Evolutionary conservation across 1,140 invertebrate genomes (phyloP), one percentile per base, ranked within the genome.

Genomic region (Mamestra configurata): DNA sequence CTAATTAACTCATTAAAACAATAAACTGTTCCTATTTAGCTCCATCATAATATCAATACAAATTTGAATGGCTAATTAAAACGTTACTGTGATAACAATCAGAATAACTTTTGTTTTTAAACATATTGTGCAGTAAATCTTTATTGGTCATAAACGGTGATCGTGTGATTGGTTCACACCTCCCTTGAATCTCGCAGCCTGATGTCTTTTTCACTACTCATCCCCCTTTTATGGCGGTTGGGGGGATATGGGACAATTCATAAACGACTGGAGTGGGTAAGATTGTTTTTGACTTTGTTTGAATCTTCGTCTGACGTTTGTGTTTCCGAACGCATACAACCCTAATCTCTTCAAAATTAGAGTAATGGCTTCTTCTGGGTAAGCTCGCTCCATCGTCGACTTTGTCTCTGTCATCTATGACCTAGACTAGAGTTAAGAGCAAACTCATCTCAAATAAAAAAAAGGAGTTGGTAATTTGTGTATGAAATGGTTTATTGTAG

Each of bases 191-290:
- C 79, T 57, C 79, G 37, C 49, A 53, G 43, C 59, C 61, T 75
- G 64, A 79, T 70, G 72, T 76, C 79, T 80, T 75, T 80, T 80
- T 79, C 66, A 71, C 49, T 70, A 64, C 49, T 71, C 79, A 76
- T 59, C 64, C 79, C 43, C 53, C 22, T 80, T 80, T 80, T 80
- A 80, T 80, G 20, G 61, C 61, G 20, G 20, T 35, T 43, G 4
- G 51, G 37, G 20, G n/a, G 0, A 15, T 22, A 4, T 80, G 79
- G 72, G 11, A 18, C 37, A 79, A 73, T 20, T 35, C 15, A 64
- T 10, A 79, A 40, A 70, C 66, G 7, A 51, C 15, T 20, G 27
- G 15, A 18, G 40, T 3, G 6, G 15, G 1, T 3, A 46, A 1
- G 0, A 15, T 15, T 13, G 27, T 31, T 31, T 31, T 31, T 31